Conservation (phyloP, 2,888 invertebrate genomes). For the Dicyrtomina minuta region DNA sequence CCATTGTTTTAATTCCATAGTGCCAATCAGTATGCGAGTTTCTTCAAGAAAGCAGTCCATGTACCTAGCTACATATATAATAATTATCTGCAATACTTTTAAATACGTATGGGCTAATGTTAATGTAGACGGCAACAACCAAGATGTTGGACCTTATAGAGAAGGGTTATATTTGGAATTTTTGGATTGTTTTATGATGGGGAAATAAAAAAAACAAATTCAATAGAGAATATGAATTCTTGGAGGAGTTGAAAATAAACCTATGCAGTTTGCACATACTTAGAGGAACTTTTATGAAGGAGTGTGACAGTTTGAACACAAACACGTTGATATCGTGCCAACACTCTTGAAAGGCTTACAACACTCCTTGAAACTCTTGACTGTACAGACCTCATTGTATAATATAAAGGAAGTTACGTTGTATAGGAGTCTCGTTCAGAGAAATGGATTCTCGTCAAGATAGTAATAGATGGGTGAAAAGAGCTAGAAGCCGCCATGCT, state of each 20-base stretch:
- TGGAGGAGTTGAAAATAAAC: conserved; percentile 14
- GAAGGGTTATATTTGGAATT: background rate
- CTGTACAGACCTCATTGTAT: background rate
- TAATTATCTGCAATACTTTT: no score
- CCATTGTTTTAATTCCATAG: no score
- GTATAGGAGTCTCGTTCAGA: conserved; percentile 1
- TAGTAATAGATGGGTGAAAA: conserved; percentile 28
- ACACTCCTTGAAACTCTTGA: conserved; percentile 14
- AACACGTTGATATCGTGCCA: conserved; percentile 26
- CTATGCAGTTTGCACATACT: conserved; percentile 28
- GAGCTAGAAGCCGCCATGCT: conserved; percentile 34
- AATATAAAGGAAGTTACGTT: no score
- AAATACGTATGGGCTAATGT: no score
- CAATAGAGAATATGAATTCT: conserved; percentile 5
- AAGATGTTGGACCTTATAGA: no score
- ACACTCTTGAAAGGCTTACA: conserved; percentile 20
- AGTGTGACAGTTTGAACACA: conserved; percentile 32
- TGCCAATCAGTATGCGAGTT: no score
- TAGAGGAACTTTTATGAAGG: conserved; percentile 5
- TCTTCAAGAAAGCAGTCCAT: no score
- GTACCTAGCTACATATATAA: no score
- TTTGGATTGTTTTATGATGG: conserved; percentile 20
- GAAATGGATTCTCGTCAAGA: conserved; percentile 17
- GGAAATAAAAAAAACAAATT: conserved; percentile 10
- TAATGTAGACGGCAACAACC: no score